phyloP scores from a whole-genome alignment of 2,888 invertebrate genomes.

The Platycheirus albimanus region DNA sequence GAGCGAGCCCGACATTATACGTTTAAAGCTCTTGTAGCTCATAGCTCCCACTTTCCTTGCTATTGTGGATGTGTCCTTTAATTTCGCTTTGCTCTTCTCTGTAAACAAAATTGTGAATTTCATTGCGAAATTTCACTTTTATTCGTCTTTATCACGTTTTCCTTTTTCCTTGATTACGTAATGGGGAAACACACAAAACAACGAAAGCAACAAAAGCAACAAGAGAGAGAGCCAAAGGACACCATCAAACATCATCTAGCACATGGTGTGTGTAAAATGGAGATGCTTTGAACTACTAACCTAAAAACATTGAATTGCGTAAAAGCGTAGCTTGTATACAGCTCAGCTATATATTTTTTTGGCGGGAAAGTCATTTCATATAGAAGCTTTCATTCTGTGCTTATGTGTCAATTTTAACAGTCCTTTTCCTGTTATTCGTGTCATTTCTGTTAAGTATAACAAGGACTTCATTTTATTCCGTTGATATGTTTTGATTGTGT shows the following conservation, averaged over 20 bases:
- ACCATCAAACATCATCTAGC: constrained; percentile 17
- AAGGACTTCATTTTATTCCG: neutral
- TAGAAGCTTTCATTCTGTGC: constrained; percentile 45
- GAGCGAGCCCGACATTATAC: constrained; percentile 32
- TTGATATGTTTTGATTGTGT: neutral
- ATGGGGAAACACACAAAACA: constrained; percentile 42
- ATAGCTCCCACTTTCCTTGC: too few relatives aligned
- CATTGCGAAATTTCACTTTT: constrained; percentile 63
- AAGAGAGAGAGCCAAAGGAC: constrained; percentile 15
- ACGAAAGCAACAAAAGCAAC: constrained; percentile 14
- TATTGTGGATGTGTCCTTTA: constrained; percentile 4
- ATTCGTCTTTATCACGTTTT: constrained; percentile 38
- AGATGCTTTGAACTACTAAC: constrained; percentile 70
- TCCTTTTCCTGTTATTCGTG: neutral
- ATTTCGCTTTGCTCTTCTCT: constrained; percentile 17
- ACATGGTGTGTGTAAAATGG: constrained; percentile 49
- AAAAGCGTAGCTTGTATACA: neutral
- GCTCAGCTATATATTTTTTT: too few relatives aligned
- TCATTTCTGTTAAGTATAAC: neutral
- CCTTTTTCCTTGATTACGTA: constrained; percentile 58
- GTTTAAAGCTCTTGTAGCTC: constrained; percentile 53
- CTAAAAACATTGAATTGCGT: constrained; percentile 59
- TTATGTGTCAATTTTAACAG: constrained; percentile 37
- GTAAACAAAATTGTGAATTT: constrained; percentile 33
- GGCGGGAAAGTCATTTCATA: constrained; percentile 44